These are phyloP conservation scores for Anguilla megastoma DNA, from an alignment of 2,797 vertebrate species.

Conservation along the genomic window DNA sequence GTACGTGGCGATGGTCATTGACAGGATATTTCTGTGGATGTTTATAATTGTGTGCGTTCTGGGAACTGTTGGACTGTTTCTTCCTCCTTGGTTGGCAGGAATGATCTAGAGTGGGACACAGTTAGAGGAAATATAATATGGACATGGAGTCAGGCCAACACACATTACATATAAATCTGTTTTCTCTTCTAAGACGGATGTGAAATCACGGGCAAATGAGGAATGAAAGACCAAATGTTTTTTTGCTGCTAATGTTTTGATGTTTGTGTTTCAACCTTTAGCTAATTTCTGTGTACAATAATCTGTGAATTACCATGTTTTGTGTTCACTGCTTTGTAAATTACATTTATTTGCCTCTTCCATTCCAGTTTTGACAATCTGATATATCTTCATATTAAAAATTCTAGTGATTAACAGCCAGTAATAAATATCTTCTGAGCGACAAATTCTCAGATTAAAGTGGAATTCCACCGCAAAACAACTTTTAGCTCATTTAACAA, in stretches of 20 bases:
- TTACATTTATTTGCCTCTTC: neutral
- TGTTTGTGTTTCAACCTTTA: slow-evolving; percentile 1
- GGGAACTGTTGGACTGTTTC: slow-evolving; percentile 83
- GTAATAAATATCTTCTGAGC: neutral
- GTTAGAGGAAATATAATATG: neutral
- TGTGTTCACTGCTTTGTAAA: neutral
- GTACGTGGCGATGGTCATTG: slow-evolving; percentile 84
- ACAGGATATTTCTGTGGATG: slow-evolving; percentile 87
- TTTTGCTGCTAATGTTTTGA: neutral
- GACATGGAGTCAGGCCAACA: neutral
- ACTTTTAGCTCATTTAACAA: too few relatives aligned
- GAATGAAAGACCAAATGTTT: neutral
- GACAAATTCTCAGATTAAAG: neutral
- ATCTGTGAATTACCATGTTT: neutral
- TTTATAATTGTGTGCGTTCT: slow-evolving; percentile 82
- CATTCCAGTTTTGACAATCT: neutral
- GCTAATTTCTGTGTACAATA: neutral
- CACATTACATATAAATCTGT: neutral
- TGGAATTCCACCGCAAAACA: too few relatives aligned
- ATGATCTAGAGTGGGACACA: slow-evolving; percentile 71
- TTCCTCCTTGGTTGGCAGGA: slow-evolving; percentile 83
- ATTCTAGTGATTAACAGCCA: neutral
- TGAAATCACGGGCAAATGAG: neutral
- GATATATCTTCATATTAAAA: neutral
- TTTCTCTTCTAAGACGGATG: neutral